Percentiles rank a stretch among this genome's conserved stretches.
These are phyloP conservation scores for Chondrosia reniformis DNA, from an alignment of 37 sponge, comb jelly and placozoan species.

Conservation along the genomic window DNA sequence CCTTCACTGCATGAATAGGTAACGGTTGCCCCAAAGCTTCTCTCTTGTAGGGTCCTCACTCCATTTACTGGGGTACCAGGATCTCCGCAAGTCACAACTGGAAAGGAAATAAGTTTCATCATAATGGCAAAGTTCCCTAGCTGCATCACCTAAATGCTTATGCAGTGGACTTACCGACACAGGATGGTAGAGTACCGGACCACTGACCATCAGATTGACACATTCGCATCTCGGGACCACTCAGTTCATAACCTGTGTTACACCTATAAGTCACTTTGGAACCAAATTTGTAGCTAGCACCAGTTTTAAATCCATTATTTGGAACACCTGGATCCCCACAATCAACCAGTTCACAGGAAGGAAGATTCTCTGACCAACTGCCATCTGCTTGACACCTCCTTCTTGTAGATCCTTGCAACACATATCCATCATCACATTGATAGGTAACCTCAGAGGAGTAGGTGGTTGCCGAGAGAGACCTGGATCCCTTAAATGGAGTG, in stretches of 20 bases:
- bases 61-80: slow-evolving; percentile 58
- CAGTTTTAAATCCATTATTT: slow-evolving; percentile 6
- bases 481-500: slow-evolving; percentile 35
- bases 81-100: slow-evolving; percentile 47
- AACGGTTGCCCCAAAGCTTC: neutral
- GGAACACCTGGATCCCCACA: slow-evolving; percentile 24
- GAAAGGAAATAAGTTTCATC: neutral
- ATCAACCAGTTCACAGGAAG: slow-evolving; percentile 44
- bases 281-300: slow-evolving; percentile 11
- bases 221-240: slow-evolving; percentile 10
- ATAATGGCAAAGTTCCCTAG: neutral
- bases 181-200: slow-evolving; percentile 37
- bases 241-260: slow-evolving; percentile 19
- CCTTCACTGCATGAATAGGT: slow-evolving; percentile 13
- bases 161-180: slow-evolving; percentile 24
- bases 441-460: slow-evolving; percentile 24
- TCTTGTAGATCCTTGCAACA: slow-evolving; percentile 21
- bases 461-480: neutral
- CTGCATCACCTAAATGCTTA: neutral
- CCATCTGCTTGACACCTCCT: slow-evolving; percentile 45
- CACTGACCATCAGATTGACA: slow-evolving; percentile 43
- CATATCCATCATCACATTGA: slow-evolving; percentile 36
- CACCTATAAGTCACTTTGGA: slow-evolving; percentile 38
- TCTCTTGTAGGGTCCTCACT: neutral
- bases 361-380: slow-evolving; percentile 50